Base-by-base conservation (phyloP, 1,140 invertebrate species). In the Drosophila tsacasi region DNA sequence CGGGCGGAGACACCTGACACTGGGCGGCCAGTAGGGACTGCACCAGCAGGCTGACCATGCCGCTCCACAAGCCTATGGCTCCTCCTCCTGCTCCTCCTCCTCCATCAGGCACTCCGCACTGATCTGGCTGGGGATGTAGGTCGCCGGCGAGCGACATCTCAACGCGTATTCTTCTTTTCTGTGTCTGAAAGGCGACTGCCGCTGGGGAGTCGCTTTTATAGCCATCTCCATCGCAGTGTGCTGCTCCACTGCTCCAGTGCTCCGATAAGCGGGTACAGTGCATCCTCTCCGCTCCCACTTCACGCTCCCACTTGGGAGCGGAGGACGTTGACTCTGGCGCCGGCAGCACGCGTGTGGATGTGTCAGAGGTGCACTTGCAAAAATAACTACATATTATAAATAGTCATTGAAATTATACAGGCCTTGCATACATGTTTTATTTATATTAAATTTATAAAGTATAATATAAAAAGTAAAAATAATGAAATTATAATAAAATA, bases 21-120 rank as follows among this genome's bases (percentile, higher is more conserved):
- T 95, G 94, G 0, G 94, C 94, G 0, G 92, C 61, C 4, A 95
- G 61, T 13, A 95, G 76, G 0, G 93, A 91, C 61, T 94, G 94
- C 13, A 95, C 55, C 5, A 95, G 93, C 35, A 93, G 93, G 46
- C 94, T 93, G 42, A 96, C 92, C 49, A 93, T 81, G 21, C 86
- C 85, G 15, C 93, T 93, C 52, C 71, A 80, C 44, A 72, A 23
- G 8, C 85, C 85, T 0, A 73, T 21, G 23, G 27, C 50, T 46
- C 57, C 50, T 10, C 23, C 13, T 25, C 15, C 13, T 7, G 40
- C 52, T 47, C 42, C 40, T 17, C 7, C 13, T 19, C 30, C n/a
- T 10, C 23, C 46, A 13, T 57, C 21, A 3, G 54, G 54, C 21
- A 32, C 0, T 19, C 13, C 49, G 8, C 69, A 61, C 21, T 54